Evolutionary conservation across 2,888 invertebrate species (phyloP).

Genomic region (Villa cingulata): DNA sequence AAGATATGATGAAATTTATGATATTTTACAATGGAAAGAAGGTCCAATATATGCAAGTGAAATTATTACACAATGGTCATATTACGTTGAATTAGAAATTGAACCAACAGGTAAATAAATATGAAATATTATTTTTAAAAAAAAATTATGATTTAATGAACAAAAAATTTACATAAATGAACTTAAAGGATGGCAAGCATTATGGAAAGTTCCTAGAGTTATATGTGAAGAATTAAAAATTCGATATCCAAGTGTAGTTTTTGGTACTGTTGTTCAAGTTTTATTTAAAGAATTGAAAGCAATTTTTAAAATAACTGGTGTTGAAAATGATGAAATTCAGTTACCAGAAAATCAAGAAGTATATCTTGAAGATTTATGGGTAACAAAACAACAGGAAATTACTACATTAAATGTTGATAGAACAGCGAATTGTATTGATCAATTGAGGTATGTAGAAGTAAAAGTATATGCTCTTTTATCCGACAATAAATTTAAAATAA

Average conservation of each 20-base stretch:
- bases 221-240: constrained; percentile 44
- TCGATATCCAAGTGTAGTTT: constrained; percentile 46
- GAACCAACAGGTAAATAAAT: constrained; percentile 36
- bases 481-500: not conserved
- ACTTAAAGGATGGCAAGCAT: constrained; percentile 44
- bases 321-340: constrained; percentile 43
- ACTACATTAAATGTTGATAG: constrained; percentile 38
- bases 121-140: not conserved
- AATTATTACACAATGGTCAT: constrained; percentile 42
- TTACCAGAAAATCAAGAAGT: constrained; percentile 43
- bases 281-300: constrained; percentile 39
- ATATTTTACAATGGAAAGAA: constrained; percentile 37
- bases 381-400: constrained; percentile 42
- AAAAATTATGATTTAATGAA: not conserved
- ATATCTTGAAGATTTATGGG: constrained; percentile 43
- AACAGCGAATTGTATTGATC: constrained; percentile 45
- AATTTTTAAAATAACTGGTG: constrained; percentile 40
- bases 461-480: too few relatives aligned
- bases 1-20: constrained; percentile 40
- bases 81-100: constrained; percentile 41
- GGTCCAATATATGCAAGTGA: constrained; percentile 37
- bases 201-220: constrained; percentile 48
- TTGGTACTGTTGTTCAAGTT: constrained; percentile 41
- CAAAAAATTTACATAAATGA: not conserved
- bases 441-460: constrained; percentile 27